Percentiles rank a stretch among this genome's conserved stretches.
These are phyloP conservation scores for Megalonaias nervosa DNA, from an alignment of 1,140 invertebrate genomes.

Conservation along the genomic window DNA sequence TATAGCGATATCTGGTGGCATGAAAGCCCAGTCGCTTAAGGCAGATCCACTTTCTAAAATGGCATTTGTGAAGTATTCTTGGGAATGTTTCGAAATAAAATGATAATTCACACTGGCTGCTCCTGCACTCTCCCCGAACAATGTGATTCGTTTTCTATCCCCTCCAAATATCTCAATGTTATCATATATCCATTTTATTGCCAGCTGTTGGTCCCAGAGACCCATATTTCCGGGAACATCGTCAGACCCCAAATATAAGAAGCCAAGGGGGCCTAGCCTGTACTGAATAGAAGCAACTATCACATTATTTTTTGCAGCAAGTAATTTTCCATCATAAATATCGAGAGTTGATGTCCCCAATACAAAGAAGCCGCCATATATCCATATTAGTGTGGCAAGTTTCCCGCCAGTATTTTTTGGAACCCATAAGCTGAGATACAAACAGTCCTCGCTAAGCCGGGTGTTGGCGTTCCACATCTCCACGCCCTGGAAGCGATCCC, in stretches of 20 bases:
- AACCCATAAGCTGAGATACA: conserved; percentile 90
- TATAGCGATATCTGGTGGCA: conserved; percentile 84
- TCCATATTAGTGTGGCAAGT: conserved; percentile 95
- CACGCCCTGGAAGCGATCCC: conserved; percentile 33
- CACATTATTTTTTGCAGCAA: conserved; percentile 84
- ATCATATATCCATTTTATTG: conserved; percentile 32
- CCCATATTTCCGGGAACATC: conserved; percentile 43
- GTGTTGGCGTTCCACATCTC: conserved; percentile 62
- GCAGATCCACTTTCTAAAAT: conserved; percentile 76
- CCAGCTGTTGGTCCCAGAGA: conserved; percentile 40
- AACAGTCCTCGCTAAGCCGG: conserved; percentile 91
- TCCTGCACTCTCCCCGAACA: conserved; percentile 37
- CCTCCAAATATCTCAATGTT: conserved; percentile 41
- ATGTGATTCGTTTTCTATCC: conserved; percentile 26
- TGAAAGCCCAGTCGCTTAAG: conserved; percentile 90
- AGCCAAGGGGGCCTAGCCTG: conserved; percentile 76
- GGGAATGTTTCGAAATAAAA: conserved; percentile 86
- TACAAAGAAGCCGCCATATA: conserved; percentile 96
- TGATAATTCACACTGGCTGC: conserved; percentile 79
- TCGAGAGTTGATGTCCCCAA: conserved; percentile 91
- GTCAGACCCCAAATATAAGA: conserved; percentile 22
- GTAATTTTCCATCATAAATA: conserved; percentile 86
- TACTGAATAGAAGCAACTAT: conserved; percentile 82
- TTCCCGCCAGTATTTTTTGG: conserved; percentile 76
- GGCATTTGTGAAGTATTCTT: conserved; percentile 88